Evolutionary conservation across 2,888 invertebrate genomes (phyloP), one percentile per base, ranked within the genome.

Genomic region (Lumbricus terrestris): DNA sequence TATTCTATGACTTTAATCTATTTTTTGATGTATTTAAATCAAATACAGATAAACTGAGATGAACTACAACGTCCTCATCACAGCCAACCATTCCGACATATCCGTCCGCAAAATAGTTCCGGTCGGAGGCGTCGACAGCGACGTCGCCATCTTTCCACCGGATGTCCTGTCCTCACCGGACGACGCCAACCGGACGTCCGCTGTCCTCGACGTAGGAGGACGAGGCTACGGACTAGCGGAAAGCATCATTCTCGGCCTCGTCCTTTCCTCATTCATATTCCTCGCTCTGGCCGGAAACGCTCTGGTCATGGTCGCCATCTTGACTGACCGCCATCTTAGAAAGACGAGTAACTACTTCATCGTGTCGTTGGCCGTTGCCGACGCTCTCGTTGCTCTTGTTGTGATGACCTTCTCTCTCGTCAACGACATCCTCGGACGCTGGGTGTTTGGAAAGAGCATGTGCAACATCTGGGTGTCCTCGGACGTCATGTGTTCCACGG

Each of bases 401-500:
- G 99, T 99, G 93, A 99, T 99, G 99, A 98, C 98, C 88, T 99
- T 99, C 95, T 99, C 99, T 91, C 97, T 98, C 90, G 97, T 98
- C 94, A 99, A 99, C 96, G 99, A 99, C 96, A 96, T 99, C 47
- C 96, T 98, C 93, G 99, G 98, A 5, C 85, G 82, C 88, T 99
- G 99, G 99, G 97, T 98, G 93, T 99, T 99, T 95, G 99, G 99
- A 42, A 97, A 97, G 92, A 97, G 97, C 95, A 98, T 98, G 96
- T 99, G 98, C 96, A 98, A 98, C 96, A 97, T 98, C 90, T 99
- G 99, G 99, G 97, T 99, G 93, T 98, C 99, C 90, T 98, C 99
- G 95, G 99, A 99, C 96, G 98, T 99, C 94, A 98, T 99, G 98
- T 99, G 99, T 95, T 98, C 98, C 93, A 99, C 99, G 91, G 99